phyloP scores from a whole-genome alignment of 2,888 invertebrate species.

The Ctena decussata region DNA sequence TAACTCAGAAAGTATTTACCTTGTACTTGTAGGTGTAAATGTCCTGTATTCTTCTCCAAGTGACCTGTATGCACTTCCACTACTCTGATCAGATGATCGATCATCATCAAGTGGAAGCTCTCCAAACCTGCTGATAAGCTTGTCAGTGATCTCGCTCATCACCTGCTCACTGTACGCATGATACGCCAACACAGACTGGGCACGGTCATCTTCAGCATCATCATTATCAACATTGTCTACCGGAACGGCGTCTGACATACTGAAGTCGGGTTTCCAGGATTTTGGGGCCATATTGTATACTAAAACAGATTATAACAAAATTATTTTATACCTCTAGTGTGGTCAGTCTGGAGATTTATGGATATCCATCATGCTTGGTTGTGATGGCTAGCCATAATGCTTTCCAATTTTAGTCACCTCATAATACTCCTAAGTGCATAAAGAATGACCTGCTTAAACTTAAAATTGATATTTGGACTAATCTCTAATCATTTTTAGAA shows the following conservation, averaged over 20 bases:
- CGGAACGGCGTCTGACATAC: constrained; percentile 70
- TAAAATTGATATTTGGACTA: too few species aligned
- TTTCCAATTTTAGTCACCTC: too few species aligned
- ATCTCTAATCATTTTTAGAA: too few species aligned
- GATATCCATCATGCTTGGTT: too few species aligned
- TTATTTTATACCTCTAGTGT: too few species aligned
- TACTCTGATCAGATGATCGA: constrained; percentile 62
- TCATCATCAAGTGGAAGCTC: constrained; percentile 65
- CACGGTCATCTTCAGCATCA: constrained; percentile 56
- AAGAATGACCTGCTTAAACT: too few species aligned
- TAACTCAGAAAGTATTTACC: too few species aligned
- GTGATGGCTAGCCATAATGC: too few species aligned
- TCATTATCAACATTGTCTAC: constrained; percentile 53
- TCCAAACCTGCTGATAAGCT: constrained; percentile 64
- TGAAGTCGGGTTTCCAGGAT: constrained; percentile 85
- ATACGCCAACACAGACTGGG: constrained; percentile 62
- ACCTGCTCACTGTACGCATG: constrained; percentile 65
- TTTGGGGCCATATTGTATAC: constrained; percentile 85
- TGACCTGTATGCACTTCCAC: constrained; percentile 60
- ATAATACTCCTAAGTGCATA: too few species aligned
- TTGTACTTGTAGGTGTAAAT: constrained; percentile 47
- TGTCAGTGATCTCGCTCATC: constrained; percentile 62
- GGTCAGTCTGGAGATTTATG: too few species aligned
- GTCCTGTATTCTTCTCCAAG: constrained; percentile 65
- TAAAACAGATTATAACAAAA: too few species aligned